These are phyloP conservation scores for Alosa alosa DNA, from an alignment of 2,113 vertebrate genomes.

Conservation along the genomic window DNA sequence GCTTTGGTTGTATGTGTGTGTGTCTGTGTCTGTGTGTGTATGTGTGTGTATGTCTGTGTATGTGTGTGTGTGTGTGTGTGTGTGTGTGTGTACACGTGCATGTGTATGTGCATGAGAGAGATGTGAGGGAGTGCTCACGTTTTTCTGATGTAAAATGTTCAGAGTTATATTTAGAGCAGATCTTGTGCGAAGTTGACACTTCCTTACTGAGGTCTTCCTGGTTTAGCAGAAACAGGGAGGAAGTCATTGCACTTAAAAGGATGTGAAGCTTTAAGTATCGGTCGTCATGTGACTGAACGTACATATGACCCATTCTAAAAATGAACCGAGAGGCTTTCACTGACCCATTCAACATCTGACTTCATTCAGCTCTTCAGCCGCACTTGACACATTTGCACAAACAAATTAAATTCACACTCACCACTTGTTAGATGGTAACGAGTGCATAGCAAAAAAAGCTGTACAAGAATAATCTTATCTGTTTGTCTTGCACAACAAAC, in stretches of 20 bases:
- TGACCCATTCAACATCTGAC: constrained; percentile 47
- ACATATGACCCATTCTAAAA: constrained; percentile 47
- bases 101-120: not conserved
- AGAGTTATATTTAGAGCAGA: constrained; percentile 61
- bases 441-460: not conserved
- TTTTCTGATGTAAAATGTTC: constrained; percentile 49
- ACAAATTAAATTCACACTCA: not conserved
- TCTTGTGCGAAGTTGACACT: constrained; percentile 55
- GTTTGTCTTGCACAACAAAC: constrained; percentile 17
- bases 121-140: constrained; percentile 21
- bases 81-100: not conserved
- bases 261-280: constrained; percentile 43
- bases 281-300: constrained; percentile 56
- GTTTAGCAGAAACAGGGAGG: constrained; percentile 68
- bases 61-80: not conserved
- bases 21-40: not conserved
- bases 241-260: constrained; percentile 58
- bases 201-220: constrained; percentile 69
- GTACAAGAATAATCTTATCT: constrained; percentile 10
- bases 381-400: not conserved
- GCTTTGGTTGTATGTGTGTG: not conserved
- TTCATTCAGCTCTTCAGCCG: constrained; percentile 15
- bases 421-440: not conserved
- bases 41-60: not conserved
- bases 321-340: constrained; percentile 26